Conservation (phyloP, 1,140 invertebrate species). For the Whitmania pigra region DNA sequence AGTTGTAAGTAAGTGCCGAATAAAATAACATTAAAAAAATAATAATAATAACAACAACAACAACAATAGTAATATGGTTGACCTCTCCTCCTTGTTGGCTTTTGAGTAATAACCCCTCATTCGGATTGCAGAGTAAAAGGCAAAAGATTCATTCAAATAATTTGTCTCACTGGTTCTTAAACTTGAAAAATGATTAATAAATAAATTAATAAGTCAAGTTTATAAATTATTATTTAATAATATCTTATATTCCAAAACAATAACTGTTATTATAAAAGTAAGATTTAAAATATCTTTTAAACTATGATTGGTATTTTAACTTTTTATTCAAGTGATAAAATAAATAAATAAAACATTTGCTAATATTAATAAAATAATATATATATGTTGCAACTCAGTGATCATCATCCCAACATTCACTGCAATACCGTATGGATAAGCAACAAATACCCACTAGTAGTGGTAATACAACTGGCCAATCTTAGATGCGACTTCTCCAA, state of each 20-base stretch:
- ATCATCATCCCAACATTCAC: no score
- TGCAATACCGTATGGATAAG: no score
- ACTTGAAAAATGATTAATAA: conserved; percentile 46
- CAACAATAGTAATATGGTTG: conserved; percentile 15
- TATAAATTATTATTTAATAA: not conserved
- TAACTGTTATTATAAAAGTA: no score
- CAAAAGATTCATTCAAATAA: conserved; percentile 86
- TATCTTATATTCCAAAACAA: no score
- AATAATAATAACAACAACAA: not conserved
- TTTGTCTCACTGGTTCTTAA: conserved; percentile 86
- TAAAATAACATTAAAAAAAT: not conserved
- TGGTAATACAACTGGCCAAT: conserved; percentile 97
- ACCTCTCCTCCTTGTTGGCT: conserved; percentile 80
- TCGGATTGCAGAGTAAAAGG: conserved; percentile 88
- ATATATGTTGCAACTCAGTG: no score
- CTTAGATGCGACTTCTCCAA: conserved; percentile 95
- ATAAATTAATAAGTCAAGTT: conserved; percentile 11
- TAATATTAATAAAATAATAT: no score
- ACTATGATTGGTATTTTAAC: no score
- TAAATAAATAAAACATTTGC: no score
- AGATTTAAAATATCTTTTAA: no score
- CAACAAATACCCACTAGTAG: conserved; percentile 83
- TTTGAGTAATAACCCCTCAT: conserved; percentile 85
- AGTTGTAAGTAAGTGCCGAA: not conserved
- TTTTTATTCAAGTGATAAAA: no score